These are phyloP conservation scores for Zaprionus kolodkinae DNA, from an alignment of 1,140 invertebrate species.

Conservation along the genomic window DNA sequence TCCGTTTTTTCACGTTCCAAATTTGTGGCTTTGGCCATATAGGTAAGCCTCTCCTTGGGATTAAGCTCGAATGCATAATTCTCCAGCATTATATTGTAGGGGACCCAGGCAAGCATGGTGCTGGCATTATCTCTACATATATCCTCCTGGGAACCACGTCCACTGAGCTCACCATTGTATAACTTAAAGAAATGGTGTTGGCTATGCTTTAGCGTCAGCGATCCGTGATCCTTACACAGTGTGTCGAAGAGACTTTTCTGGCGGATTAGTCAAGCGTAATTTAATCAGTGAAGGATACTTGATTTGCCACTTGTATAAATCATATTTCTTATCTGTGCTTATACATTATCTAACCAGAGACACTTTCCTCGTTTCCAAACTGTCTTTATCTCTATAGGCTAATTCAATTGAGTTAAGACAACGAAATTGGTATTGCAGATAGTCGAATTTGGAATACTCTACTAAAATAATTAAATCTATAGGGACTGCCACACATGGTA, in stretches of 20 bases:
- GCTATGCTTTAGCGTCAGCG: conserved; percentile 58
- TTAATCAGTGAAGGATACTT: conserved; percentile 31
- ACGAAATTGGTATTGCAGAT: not conserved
- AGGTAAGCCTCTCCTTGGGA: conserved; percentile 72
- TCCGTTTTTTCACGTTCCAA: conserved; percentile 73
- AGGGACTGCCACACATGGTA: not conserved
- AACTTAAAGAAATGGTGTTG: conserved; percentile 67
- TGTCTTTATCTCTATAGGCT: conserved; percentile 23
- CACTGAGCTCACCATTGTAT: conserved; percentile 68
- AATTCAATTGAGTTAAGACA: conserved; percentile 40
- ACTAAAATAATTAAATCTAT: not conserved
- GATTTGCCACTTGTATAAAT: conserved; percentile 35
- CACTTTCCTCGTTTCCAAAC: conserved; percentile 22
- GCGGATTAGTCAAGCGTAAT: conserved; percentile 27
- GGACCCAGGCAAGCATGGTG: conserved; percentile 74
- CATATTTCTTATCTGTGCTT: conserved; percentile 44
- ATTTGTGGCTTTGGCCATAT: conserved; percentile 77
- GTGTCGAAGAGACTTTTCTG: conserved; percentile 71
- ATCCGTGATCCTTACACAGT: conserved; percentile 72
- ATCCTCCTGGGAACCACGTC: conserved; percentile 59
- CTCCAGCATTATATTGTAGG: conserved; percentile 62
- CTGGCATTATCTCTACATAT: conserved; percentile 51
- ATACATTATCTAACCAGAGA: conserved; percentile 53
- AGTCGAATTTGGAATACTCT: not conserved
- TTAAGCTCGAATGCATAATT: conserved; percentile 68